Evolutionary conservation across 2,797 vertebrate genomes (phyloP), one percentile per base, ranked within the genome.

Genomic region (Aulostomus chinensis): DNA sequence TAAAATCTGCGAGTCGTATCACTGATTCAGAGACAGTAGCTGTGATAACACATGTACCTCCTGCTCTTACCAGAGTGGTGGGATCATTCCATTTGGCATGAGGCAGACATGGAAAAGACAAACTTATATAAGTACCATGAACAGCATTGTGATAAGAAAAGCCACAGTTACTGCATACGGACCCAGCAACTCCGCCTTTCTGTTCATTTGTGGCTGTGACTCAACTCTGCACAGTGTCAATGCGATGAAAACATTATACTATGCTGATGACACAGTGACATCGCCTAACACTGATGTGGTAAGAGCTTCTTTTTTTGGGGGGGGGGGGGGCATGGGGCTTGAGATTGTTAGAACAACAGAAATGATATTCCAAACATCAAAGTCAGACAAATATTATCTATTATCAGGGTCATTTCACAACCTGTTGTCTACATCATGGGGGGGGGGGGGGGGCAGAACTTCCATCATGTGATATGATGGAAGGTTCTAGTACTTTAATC

Each of bases 1-100:
- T n/a, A n/a, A n/a, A n/a, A n/a, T n/a, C n/a, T n/a, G n/a, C n/a
- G n/a, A n/a, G n/a, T n/a, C n/a, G n/a, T n/a, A n/a, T n/a, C n/a
- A n/a, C n/a, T n/a, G n/a, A n/a, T n/a, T n/a, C n/a, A n/a, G n/a
- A n/a, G n/a, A 62, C 61, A 79, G 41, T 43, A 64, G 47, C 61
- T 43, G 52, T 59, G 57, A 90, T 80, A 80, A 93, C 89, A 93
- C 87, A 92, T 94, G 94, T 97, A 99, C 97, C 97, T 99, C 97
- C 97, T 99, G 95, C 93, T 97, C 96, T 99, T 98, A 98, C 97
- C 97, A 89, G 94, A 94, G 93, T 86, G 90, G 88, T 91, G 94
- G 93, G 91, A 92, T 93, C 93, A 95, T 92, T 95, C 97, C 94
- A 90, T 94, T 88, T 91, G 84, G 94, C 91, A 93, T 93, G 96